Base-by-base conservation (phyloP, 1,140 invertebrate species). In the Lanistes nyassanus region DNA sequence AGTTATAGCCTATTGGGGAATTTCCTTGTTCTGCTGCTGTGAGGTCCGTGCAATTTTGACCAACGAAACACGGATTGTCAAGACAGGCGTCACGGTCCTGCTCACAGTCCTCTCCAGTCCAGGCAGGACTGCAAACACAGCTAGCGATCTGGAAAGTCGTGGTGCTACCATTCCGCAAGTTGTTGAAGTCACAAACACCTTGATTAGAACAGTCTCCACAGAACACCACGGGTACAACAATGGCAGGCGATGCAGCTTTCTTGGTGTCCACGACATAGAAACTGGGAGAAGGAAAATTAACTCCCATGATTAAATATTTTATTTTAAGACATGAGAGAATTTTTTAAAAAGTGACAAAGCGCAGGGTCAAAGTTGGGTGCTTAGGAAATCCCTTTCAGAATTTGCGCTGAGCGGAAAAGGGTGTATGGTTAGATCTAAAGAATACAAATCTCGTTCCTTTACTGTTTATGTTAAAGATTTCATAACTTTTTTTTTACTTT, bases 11-110 rank as follows among this genome's bases (percentile, higher is more conserved):
- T 21, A 58, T 60, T 6, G 42, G n/a, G n/a, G 29, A 58, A 23
- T 60, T 58, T 0, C 47, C 64, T 37, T 77, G 71, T 47, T 77
- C 13, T 13, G n/a, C 13, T 7, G 71, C 34, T 7, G 70, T 3
- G 13, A 74, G 31, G 55, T 77, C 76, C 5, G 76, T 77, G 42
- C 76, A 77, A 37, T 56, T 74, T 53, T 73, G 70, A n/a, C 76
- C 76, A 6, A 11, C 23, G 6, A 58, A 51, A 51, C 76, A 77
- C 16, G 76, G 76, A 29, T 51, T 58, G 0, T 19, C 39, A 37
- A 36, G 26, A 69, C 76, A 77, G 23, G 39, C 76, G 62, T 77
- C 62, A 21, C 72, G 23, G 34, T 77, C 71, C 0, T 1, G 11
- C 11, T 73, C 70, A 42, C 56, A 60, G 11, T 60, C 29, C 55